Conservation (phyloP, 2,888 invertebrate genomes). For the Andrena hattorfiana region DNA sequence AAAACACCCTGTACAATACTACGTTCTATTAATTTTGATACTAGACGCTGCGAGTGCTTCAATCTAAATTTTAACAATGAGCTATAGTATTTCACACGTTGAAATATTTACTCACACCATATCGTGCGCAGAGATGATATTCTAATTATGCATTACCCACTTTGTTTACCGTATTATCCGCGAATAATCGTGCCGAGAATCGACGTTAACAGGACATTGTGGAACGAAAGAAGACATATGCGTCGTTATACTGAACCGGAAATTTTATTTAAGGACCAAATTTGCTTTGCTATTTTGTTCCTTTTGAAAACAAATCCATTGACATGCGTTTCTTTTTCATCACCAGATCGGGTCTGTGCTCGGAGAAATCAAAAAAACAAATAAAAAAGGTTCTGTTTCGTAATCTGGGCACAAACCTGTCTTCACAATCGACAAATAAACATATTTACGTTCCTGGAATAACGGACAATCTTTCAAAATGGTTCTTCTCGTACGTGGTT, state of each 20-base stretch:
- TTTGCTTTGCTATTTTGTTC: slow-evolving; percentile 63
- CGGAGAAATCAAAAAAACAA: slow-evolving; percentile 61
- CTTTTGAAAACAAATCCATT: slow-evolving; percentile 66
- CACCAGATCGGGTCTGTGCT: slow-evolving; percentile 67
- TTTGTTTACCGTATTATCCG: neutral
- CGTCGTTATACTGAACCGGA: slow-evolving; percentile 70
- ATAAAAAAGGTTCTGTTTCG: slow-evolving; percentile 59
- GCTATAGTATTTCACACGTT: too few relatives aligned
- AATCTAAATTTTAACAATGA: too few relatives aligned
- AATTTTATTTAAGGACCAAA: slow-evolving; percentile 74
- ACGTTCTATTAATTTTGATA: too few relatives aligned
- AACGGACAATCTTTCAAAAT: slow-evolving; percentile 41
- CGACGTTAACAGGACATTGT: neutral
- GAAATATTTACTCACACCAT: too few relatives aligned
- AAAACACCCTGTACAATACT: too few relatives aligned
- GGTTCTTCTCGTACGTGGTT: slow-evolving; percentile 38
- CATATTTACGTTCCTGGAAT: slow-evolving; percentile 49
- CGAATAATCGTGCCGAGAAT: neutral
- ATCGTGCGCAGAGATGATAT: too few relatives aligned
- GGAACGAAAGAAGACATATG: slow-evolving; percentile 34
- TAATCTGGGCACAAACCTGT: slow-evolving; percentile 69
- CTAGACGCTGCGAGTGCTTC: too few relatives aligned
- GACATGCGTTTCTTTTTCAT: slow-evolving; percentile 65
- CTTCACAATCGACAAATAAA: slow-evolving; percentile 72
- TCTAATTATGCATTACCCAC: neutral